Evolutionary conservation across 2,888 invertebrate genomes (phyloP).

Genomic region (Cetonia aurata): DNA sequence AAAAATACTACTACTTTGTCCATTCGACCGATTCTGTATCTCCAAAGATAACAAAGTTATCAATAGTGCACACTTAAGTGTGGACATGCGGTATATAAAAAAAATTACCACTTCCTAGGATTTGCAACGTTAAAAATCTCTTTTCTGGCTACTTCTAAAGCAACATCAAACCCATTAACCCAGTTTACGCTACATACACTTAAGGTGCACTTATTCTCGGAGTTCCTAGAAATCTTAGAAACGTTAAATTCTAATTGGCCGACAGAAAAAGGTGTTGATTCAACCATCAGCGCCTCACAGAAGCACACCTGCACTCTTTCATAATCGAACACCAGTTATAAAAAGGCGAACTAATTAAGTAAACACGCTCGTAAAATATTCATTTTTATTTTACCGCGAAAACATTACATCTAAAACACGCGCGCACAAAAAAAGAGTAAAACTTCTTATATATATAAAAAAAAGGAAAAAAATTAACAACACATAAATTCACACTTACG

Average conservation of each 20-base stretch:
- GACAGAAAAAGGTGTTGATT: constrained; percentile 2
- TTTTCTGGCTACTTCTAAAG: too few relatives aligned
- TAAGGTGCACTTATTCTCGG: too few relatives aligned
- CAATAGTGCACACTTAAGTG: too few relatives aligned
- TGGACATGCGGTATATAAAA: too few relatives aligned
- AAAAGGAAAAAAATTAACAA: neutral
- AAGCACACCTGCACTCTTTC: constrained; percentile 32
- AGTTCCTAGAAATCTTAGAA: neutral
- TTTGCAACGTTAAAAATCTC: too few relatives aligned
- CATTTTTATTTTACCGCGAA: constrained; percentile 31
- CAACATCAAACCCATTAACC: too few relatives aligned
- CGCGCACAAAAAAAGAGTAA: neutral
- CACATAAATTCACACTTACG: neutral
- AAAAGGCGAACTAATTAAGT: constrained; percentile 30
- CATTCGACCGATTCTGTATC: too few relatives aligned
- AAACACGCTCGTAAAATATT: constrained; percentile 20
- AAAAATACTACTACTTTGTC: too few relatives aligned
- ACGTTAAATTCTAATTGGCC: neutral
- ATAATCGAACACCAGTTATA: constrained; percentile 24
- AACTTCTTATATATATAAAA: neutral
- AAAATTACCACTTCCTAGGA: too few relatives aligned
- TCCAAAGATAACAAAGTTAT: too few relatives aligned
- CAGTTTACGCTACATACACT: too few relatives aligned
- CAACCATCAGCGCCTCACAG: neutral
- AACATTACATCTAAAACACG: constrained; percentile 12